phyloP scores from a whole-genome alignment of 2,113 vertebrate genomes.

The Apistogramma diplotaenia region DNA sequence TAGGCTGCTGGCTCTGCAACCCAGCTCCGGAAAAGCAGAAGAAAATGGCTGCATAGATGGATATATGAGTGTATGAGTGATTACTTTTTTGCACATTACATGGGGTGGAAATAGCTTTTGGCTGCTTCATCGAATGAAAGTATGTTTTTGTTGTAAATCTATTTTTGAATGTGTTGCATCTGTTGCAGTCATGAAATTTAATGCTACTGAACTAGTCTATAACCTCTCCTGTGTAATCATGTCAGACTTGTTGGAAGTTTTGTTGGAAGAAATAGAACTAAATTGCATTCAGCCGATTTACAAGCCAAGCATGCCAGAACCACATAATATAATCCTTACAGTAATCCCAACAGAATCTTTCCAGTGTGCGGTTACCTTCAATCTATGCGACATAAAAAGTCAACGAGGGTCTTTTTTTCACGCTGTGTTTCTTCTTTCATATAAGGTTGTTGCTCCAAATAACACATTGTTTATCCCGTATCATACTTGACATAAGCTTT shows the following conservation, averaged over 20 bases:
- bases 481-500: neutral
- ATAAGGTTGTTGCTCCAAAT: neutral
- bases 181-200: neutral
- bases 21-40: too few species aligned
- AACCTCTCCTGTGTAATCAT: conserved; percentile 15
- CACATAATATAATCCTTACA: conserved; percentile 8
- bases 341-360: conserved; percentile 8
- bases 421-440: neutral
- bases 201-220: neutral
- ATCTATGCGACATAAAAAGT: neutral
- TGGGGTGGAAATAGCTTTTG: neutral
- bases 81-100: neutral
- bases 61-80: neutral
- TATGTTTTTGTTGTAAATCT: neutral
- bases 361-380: neutral
- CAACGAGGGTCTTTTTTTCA: neutral
- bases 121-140: neutral
- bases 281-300: conserved; percentile 28
- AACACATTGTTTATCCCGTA: neutral
- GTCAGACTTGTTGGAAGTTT: conserved; percentile 9
- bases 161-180: neutral
- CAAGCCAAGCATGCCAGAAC: conserved; percentile 17
- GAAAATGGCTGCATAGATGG: too few species aligned
- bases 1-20: too few species aligned
- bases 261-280: conserved; percentile 33